Conservation (phyloP, 2,888 invertebrate genomes). For the Xanthorhoe spadicearia region DNA sequence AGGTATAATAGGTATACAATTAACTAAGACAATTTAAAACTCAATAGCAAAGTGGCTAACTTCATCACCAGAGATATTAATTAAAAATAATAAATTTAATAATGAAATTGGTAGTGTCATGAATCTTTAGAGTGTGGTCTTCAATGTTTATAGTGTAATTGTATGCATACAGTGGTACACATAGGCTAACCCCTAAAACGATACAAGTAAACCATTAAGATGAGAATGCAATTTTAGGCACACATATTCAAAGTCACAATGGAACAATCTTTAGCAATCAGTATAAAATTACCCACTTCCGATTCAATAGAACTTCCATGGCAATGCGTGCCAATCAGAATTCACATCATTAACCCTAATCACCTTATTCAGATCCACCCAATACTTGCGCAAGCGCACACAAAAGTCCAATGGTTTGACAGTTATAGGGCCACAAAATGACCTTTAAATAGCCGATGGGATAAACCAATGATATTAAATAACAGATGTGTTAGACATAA, state of each 20-base stretch:
- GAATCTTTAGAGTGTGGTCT: too few species aligned
- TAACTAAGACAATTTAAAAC: too few species aligned
- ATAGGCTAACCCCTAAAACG: too few species aligned
- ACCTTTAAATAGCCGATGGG: conserved; percentile 24
- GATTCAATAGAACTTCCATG: conserved; percentile 28
- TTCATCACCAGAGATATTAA: too few species aligned
- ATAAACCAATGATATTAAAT: conserved; percentile 7
- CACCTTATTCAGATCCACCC: conserved; percentile 37
- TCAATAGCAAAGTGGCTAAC: too few species aligned
- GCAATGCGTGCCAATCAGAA: conserved; percentile 40
- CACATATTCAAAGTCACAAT: background rate
- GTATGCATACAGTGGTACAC: too few species aligned
- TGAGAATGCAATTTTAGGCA: background rate
- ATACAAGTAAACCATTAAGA: background rate
- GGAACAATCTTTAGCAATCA: conserved; percentile 14
- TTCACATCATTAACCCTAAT: conserved; percentile 43
- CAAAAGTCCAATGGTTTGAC: conserved; percentile 29
- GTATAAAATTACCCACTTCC: conserved; percentile 25
- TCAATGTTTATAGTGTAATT: too few species aligned
- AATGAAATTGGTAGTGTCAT: too few species aligned
- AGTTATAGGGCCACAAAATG: conserved; percentile 35
- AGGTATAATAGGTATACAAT: too few species aligned
- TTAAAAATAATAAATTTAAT: too few species aligned
- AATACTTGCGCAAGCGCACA: conserved; percentile 34
- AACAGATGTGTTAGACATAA: too few species aligned